Percentiles rank a stretch among this genome's conserved stretches.
These are phyloP conservation scores for Pygocentrus nattereri DNA, from an alignment of 2,797 vertebrate genomes.

Conservation along the genomic window DNA sequence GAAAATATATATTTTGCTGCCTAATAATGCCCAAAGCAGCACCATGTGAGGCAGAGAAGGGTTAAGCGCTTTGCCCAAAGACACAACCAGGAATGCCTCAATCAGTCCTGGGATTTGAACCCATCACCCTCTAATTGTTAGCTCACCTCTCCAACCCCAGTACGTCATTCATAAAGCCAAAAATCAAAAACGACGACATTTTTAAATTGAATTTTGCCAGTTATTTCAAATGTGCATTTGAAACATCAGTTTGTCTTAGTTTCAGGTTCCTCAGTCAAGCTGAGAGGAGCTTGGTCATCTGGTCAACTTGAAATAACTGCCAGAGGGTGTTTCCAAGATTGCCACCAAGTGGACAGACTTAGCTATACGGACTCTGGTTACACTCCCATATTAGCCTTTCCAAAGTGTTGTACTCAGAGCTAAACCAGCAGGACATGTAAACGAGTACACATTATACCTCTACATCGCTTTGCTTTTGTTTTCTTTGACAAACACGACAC, in stretches of 20 bases:
- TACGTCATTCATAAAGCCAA: no score
- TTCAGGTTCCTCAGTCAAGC: neutral
- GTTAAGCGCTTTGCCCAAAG: no score
- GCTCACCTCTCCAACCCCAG: no score
- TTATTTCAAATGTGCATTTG: no score
- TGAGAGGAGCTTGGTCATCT: neutral
- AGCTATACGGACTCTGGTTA: neutral
- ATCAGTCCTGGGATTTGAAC: no score
- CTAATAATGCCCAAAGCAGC: no score
- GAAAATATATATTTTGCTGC: no score
- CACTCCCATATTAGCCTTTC: neutral
- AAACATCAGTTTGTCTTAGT: neutral
- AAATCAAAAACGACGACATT: no score
- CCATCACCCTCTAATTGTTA: no score
- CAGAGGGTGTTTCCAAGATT: neutral
- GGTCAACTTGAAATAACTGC: neutral
- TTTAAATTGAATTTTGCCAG: no score
- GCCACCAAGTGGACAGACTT: neutral
- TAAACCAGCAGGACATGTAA: neutral
- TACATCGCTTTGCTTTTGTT: constrained; percentile 13
- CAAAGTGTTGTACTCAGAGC: neutral
- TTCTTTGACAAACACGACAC: neutral
- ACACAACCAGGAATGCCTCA: no score
- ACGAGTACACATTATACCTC: constrained; percentile 7
- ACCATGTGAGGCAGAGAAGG: no score